phyloP scores from a whole-genome alignment of 2,888 invertebrate genomes.

The Pardosa pseudoannulata region DNA sequence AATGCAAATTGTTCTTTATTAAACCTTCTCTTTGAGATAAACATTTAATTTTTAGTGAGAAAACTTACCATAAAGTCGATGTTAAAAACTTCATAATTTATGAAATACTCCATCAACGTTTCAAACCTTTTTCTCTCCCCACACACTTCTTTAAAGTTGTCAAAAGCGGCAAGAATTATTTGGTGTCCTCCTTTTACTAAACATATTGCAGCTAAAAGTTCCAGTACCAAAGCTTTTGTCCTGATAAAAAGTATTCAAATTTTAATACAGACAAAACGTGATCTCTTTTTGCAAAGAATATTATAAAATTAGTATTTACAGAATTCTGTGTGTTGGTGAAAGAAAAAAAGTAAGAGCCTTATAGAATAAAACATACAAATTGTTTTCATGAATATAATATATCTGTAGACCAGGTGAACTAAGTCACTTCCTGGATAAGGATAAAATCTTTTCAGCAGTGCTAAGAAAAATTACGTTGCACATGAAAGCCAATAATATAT shows the following conservation, averaged over 20 bases:
- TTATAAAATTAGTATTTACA: background rate
- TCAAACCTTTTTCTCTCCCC: constrained; percentile 91
- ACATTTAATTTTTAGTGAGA: background rate
- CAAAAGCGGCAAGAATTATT: constrained; percentile 96
- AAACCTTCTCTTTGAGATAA: no score
- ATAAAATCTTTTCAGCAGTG: no score
- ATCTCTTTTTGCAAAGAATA: no score
- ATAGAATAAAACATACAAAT: no score
- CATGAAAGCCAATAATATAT: no score
- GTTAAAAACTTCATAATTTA: constrained; percentile 96
- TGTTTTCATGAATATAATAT: no score
- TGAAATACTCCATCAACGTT: constrained; percentile 98
- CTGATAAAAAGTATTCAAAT: constrained; percentile 78
- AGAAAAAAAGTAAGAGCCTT: no score
- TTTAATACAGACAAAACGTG: background rate
- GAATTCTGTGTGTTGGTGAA: no score
- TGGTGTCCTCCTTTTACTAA: constrained; percentile 99
- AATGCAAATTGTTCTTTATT: no score
- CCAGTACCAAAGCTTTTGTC: constrained; percentile 97
- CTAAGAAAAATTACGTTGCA: no score
- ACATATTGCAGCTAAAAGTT: constrained; percentile 98
- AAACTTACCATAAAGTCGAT: constrained; percentile 95
- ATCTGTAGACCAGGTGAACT: no score
- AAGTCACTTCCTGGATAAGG: no score
- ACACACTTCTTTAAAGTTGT: constrained; percentile 93